A percentile compares a stretch with the other conserved stretches of the same genome.
Evolutionary conservation across 2,113 vertebrate genomes (phyloP).

Genomic region (Phalacrocorax carbo): DNA sequence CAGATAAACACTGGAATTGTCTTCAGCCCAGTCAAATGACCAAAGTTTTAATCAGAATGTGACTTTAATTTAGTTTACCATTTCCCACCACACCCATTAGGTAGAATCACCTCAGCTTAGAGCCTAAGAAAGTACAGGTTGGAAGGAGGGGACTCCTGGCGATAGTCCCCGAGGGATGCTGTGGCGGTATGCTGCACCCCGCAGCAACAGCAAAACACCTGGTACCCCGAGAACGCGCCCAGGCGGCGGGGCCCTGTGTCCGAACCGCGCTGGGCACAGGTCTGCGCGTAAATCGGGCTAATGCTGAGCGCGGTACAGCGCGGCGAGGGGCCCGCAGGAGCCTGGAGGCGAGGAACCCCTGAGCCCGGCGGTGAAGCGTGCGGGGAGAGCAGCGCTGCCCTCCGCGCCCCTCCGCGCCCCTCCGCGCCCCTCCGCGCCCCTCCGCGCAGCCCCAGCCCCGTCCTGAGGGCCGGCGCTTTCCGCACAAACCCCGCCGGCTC

Average conservation of each 20-base stretch:
- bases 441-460: background rate
- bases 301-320: accelerated
- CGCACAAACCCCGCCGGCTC: background rate
- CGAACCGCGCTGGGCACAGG: accelerated
- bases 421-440: background rate
- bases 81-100: background rate
- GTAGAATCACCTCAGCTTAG: background rate
- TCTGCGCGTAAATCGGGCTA: accelerated
- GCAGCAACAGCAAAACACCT: accelerated
- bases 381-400: background rate
- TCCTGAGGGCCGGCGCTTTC: background rate
- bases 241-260: accelerated
- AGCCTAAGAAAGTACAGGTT: accelerated
- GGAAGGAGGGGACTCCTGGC: background rate
- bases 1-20: background rate
- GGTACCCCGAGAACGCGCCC: accelerated
- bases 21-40: background rate
- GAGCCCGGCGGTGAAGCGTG: background rate
- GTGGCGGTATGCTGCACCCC: accelerated
- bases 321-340: background rate
- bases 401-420: background rate
- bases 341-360: background rate
- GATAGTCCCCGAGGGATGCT: accelerated
- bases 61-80: background rate
- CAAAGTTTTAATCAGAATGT: background rate